phyloP scores from a whole-genome alignment of 2,888 invertebrate genomes.

The Plemyria rubiginata region DNA sequence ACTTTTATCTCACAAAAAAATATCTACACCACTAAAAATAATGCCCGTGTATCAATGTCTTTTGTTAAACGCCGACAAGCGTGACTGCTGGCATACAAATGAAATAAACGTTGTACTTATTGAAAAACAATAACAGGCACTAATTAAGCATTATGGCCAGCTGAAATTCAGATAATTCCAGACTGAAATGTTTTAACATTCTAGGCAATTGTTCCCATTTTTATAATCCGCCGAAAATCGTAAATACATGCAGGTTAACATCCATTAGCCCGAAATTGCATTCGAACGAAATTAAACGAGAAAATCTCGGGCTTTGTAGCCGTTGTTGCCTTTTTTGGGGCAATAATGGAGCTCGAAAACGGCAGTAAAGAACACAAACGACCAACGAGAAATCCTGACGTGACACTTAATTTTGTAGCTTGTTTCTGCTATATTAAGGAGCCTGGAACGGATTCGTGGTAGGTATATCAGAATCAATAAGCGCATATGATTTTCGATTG shows the following conservation, averaged over 20 bases:
- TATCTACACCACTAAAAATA: neutral
- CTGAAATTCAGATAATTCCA: constrained; percentile 11
- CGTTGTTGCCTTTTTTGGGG: constrained; percentile 53
- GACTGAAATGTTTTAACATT: constrained; percentile 14
- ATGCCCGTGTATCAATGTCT: neutral
- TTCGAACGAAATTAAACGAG: constrained; percentile 59
- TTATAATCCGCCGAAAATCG: constrained; percentile 27
- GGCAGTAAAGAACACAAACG: constrained; percentile 52
- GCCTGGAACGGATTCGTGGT: constrained; percentile 2
- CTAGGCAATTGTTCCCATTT: constrained; percentile 8
- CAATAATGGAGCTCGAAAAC: constrained; percentile 58
- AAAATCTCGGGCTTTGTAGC: constrained; percentile 47
- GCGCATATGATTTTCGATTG: neutral
- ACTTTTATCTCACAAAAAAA: neutral
- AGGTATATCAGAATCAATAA: constrained; percentile 6
- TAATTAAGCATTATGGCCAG: constrained; percentile 3
- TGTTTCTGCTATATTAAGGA: constrained; percentile 37
- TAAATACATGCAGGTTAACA: constrained; percentile 40
- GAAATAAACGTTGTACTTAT: neutral
- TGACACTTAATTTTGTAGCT: constrained; percentile 61
- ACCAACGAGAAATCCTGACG: constrained; percentile 51
- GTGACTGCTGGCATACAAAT: constrained; percentile 1
- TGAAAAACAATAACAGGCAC: constrained; percentile 7
- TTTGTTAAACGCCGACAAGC: constrained; percentile 1
- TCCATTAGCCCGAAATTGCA: constrained; percentile 53